Conservation (phyloP, 2,888 invertebrate species). For the Lymantria dispar region DNA sequence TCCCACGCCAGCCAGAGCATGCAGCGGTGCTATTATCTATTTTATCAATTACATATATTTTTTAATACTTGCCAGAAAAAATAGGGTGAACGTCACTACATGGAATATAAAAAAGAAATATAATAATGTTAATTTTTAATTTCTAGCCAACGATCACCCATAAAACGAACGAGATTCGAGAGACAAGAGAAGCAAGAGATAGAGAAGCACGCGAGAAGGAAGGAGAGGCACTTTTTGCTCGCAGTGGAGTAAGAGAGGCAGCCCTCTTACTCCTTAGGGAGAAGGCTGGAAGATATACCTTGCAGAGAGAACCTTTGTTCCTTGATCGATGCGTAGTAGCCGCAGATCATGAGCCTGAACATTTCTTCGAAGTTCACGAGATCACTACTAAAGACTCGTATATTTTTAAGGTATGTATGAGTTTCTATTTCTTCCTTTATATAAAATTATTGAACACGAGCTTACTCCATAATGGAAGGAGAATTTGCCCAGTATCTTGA, state of each 20-base stretch:
- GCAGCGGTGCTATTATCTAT: too few relatives aligned
- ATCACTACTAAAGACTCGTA: conserved; percentile 95
- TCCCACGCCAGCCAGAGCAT: too few relatives aligned
- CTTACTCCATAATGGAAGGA: too few relatives aligned
- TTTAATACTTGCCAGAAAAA: too few relatives aligned
- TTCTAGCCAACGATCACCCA: conserved; percentile 87
- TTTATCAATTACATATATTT: too few relatives aligned
- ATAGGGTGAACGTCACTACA: too few relatives aligned
- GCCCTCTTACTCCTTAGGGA: conserved; percentile 94
- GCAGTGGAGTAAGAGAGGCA: conserved; percentile 92
- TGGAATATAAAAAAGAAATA: too few relatives aligned
- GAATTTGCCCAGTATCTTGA: too few relatives aligned
- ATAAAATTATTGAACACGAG: too few relatives aligned
- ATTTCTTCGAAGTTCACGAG: conserved; percentile 97
- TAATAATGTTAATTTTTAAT: not conserved
- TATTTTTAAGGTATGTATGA: conserved; percentile 90
- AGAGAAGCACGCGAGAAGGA: conserved; percentile 71
- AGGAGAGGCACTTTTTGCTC: conserved; percentile 84
- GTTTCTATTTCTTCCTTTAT: not conserved
- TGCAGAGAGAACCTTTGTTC: conserved; percentile 94
- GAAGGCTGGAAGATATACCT: conserved; percentile 93
- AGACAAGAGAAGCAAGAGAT: conserved; percentile 70
- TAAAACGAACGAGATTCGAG: conserved; percentile 85
- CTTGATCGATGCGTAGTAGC: conserved; percentile 95
- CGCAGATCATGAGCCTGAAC: conserved; percentile 94